Evolutionary conservation across 2,888 invertebrate genomes (phyloP).

Genomic region (Petrolisthes manimaculis): DNA sequence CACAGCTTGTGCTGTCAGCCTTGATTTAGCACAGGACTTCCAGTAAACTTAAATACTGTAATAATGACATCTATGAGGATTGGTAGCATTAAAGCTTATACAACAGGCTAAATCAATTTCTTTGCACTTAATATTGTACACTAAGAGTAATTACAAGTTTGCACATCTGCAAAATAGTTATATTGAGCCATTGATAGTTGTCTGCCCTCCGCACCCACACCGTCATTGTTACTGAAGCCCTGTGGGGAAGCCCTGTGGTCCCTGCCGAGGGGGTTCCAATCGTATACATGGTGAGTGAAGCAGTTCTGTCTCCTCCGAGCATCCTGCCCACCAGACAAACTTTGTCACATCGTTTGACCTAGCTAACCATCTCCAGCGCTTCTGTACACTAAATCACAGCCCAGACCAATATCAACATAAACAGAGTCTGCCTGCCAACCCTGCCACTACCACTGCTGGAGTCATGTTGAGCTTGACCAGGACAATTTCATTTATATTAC

Average conservation of each 20-base stretch:
- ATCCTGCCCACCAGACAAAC: slow-evolving; percentile 61
- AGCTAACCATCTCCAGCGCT: slow-evolving; percentile 59
- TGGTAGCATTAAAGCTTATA: slow-evolving; percentile 34
- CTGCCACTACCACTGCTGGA: slow-evolving; percentile 35
- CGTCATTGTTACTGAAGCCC: slow-evolving; percentile 57
- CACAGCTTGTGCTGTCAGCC: slow-evolving; percentile 59
- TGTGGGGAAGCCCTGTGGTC: slow-evolving; percentile 53
- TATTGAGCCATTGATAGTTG: slow-evolving; percentile 37
- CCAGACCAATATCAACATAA: slow-evolving; percentile 62
- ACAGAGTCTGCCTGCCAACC: slow-evolving; percentile 60
- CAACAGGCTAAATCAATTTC: slow-evolving; percentile 29
- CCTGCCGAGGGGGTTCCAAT: slow-evolving; percentile 59
- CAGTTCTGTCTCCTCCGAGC: slow-evolving; percentile 64
- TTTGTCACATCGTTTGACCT: slow-evolving; percentile 55
- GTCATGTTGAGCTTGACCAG: slow-evolving; percentile 13
- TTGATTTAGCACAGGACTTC: slow-evolving; percentile 50
- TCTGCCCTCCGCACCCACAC: slow-evolving; percentile 31
- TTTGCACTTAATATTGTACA: slow-evolving; percentile 23
- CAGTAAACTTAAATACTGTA: slow-evolving; percentile 53
- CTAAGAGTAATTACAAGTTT: slow-evolving; percentile 30
- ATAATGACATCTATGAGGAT: slow-evolving; percentile 45
- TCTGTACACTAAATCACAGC: slow-evolving; percentile 62
- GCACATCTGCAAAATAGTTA: slow-evolving; percentile 29
- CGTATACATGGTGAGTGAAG: slow-evolving; percentile 64
- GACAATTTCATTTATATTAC: slow-evolving; percentile 16